Base-by-base conservation (phyloP, 2,113 vertebrate genomes). In the Parus major region DNA sequence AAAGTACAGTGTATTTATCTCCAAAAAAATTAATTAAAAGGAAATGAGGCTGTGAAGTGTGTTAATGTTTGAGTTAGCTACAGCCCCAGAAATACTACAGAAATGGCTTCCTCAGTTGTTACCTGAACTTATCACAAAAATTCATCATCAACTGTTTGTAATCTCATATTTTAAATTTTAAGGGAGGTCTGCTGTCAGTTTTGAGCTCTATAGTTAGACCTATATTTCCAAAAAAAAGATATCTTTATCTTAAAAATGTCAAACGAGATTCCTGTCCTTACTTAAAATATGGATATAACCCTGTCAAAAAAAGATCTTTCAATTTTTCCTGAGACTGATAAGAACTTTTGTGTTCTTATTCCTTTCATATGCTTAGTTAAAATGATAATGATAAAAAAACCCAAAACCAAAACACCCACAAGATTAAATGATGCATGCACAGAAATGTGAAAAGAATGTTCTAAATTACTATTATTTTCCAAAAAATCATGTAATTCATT, bases 391-490 rank as follows among this genome's bases (percentile, higher is more conserved):
- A 59, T 64, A 49, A 72, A 47, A 50, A 60, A 86, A 3, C 28
- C 25, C 24, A 31, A 66, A 76, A 2, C 11, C 42, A 49, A 44
- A 93, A 63, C 52, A 83, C 82, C 82, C 92, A 91, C 0, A 0
- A 96, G 55, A 42, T 90, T 82, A 93, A 95, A 83, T 90, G 79
- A 93, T 90, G 79, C 49, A 5, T 90, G 31, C 28, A 81, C 64
- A 85, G 71, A 95, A 86, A 90, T 78, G 75, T 63, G 79, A 93
- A 91, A 73, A 96, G 68, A 88, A 94, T 88, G 85, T 88, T 88
- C 88, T 94, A 88, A 80, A 86, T 77, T 14, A 95, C 69, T 81
- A 52, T 72, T 82, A 81, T 96, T 95, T 96, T 95, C 94, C 85
- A 66, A 86, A 96, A 96, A 86, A 60, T 81, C 79, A 42, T 92